These are phyloP conservation scores for Spodoptera litura DNA, from an alignment of 1,140 invertebrate genomes.

Conservation along the genomic window DNA sequence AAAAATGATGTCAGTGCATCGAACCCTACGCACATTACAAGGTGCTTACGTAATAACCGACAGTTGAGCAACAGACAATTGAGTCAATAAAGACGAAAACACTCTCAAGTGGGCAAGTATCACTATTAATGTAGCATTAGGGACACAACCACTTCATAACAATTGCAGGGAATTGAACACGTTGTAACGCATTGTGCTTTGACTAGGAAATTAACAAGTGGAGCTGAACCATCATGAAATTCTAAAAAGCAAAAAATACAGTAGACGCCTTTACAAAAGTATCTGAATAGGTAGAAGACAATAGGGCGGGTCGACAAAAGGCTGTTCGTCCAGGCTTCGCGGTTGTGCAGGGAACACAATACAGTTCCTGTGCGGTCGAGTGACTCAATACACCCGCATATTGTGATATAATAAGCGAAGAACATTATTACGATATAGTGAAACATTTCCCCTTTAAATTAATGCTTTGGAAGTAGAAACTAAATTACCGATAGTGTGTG, in stretches of 20 bases:
- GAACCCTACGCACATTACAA: slow-evolving; percentile 67
- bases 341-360: slow-evolving; percentile 73
- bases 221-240: slow-evolving; percentile 65
- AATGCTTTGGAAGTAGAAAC: slow-evolving; percentile 11
- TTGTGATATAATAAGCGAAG: slow-evolving; percentile 55
- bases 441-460: slow-evolving; percentile 32
- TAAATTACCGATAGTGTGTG: slow-evolving; percentile 19
- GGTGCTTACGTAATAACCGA: slow-evolving; percentile 69
- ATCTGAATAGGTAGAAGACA: slow-evolving; percentile 75
- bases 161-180: slow-evolving; percentile 48
- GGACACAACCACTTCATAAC: slow-evolving; percentile 50
- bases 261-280: slow-evolving; percentile 65
- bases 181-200: slow-evolving; percentile 46
- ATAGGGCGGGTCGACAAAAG: slow-evolving; percentile 74
- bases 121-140: slow-evolving; percentile 73
- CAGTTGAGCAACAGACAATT: slow-evolving; percentile 78
- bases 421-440: slow-evolving; percentile 39
- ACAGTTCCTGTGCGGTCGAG: slow-evolving; percentile 74
- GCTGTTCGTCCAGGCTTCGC: slow-evolving; percentile 70
- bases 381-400: slow-evolving; percentile 73
- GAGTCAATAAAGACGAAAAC: slow-evolving; percentile 75
- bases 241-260: slow-evolving; percentile 60
- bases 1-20: slow-evolving; percentile 59
- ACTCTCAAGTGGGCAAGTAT: slow-evolving; percentile 66
- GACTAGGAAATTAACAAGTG: slow-evolving; percentile 57